phyloP scores from a whole-genome alignment of 2,888 invertebrate species.

The Sarcophaga caerulescens region DNA sequence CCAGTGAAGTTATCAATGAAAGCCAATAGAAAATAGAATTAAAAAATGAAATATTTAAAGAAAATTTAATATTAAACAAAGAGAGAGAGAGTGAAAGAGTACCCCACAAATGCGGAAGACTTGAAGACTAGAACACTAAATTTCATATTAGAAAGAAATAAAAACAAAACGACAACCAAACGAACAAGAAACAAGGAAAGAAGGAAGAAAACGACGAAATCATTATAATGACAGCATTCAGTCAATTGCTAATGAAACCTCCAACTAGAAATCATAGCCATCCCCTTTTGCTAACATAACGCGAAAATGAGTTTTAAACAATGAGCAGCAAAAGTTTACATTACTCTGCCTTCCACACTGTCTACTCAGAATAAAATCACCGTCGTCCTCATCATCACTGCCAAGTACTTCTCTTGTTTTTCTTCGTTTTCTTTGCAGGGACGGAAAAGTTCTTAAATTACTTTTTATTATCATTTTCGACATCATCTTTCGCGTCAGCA shows the following conservation, averaged over 20 bases:
- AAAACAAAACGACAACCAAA: constrained; percentile 38
- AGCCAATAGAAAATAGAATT: constrained; percentile 17
- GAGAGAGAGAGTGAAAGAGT: too few relatives aligned
- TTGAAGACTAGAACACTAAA: constrained; percentile 47
- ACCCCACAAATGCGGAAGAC: neutral
- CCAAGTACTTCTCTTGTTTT: constrained; percentile 55
- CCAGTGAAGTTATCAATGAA: neutral
- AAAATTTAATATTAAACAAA: constrained; percentile 37
- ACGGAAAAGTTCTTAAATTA: constrained; percentile 71
- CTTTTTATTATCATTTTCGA: constrained; percentile 71
- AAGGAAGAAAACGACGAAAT: constrained; percentile 25
- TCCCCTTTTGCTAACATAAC: neutral
- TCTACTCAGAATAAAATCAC: constrained; percentile 52
- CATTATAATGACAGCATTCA: constrained; percentile 55
- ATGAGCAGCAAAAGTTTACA: constrained; percentile 7
- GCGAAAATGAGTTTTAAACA: constrained; percentile 62
- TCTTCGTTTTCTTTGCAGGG: too few relatives aligned
- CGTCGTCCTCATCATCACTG: neutral
- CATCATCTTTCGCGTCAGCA: constrained; percentile 46
- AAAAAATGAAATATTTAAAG: constrained; percentile 3
- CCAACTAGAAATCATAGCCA: neutral
- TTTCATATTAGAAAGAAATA: constrained; percentile 7
- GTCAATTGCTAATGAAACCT: constrained; percentile 53
- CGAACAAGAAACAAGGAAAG: neutral
- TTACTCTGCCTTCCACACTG: constrained; percentile 14